These are phyloP conservation scores for Empidonax traillii DNA, from an alignment of 2,113 vertebrate genomes.

Conservation along the genomic window DNA sequence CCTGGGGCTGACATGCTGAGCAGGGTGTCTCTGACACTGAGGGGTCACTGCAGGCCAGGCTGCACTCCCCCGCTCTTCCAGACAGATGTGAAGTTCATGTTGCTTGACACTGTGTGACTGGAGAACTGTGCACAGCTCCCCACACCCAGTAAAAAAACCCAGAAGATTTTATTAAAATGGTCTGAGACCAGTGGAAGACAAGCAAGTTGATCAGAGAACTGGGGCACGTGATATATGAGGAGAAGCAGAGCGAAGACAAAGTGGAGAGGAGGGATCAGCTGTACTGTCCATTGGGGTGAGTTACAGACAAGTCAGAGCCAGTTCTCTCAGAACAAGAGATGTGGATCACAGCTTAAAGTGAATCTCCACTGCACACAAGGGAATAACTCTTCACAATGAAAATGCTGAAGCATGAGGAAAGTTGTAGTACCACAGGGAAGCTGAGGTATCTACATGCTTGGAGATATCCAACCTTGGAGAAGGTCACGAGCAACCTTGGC, in stretches of 20 bases:
- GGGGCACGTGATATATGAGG: not conserved
- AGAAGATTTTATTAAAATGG: not conserved
- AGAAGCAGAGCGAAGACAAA: not conserved
- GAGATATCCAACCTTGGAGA: not conserved
- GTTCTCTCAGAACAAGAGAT: not conserved
- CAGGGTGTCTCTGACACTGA: not conserved
- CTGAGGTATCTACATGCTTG: not conserved
- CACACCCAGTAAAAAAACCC: not conserved
- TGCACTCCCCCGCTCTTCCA: accelerated
- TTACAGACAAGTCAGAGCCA: not conserved
- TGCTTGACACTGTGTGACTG: not conserved
- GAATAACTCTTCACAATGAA: not conserved
- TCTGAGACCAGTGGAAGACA: not conserved
- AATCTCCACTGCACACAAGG: not conserved
- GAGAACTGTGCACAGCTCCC: not conserved
- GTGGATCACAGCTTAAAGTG: not conserved
- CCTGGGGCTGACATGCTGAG: not conserved
- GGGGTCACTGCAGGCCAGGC: not conserved
- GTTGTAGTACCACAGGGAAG: not conserved
- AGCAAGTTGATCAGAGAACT: not conserved
- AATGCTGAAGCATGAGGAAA: not conserved
- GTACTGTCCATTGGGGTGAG: not conserved
- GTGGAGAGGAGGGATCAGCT: not conserved
- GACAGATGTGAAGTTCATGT: too few species aligned
- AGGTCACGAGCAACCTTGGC: not conserved